Evolutionary conservation across 1,140 invertebrate genomes (phyloP).

Genomic region (Helicoverpa armigera): DNA sequence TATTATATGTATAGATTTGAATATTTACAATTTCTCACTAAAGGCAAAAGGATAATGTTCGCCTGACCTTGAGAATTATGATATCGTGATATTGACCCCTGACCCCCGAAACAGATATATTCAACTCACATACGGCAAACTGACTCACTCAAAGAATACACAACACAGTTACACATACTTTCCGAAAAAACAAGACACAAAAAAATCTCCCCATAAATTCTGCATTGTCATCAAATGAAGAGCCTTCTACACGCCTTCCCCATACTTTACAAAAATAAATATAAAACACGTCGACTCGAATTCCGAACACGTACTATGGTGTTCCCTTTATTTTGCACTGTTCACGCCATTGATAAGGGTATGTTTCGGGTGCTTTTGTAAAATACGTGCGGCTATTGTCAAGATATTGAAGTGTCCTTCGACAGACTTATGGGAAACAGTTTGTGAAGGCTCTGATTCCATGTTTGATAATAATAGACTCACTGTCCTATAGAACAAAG

Average conservation of each 20-base stretch:
- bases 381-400: background rate
- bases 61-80: no score
- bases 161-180: background rate
- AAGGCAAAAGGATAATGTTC: no score
- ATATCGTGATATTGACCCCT: no score
- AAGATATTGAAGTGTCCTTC: background rate
- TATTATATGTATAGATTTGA: no score
- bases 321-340: background rate
- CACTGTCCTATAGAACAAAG: background rate
- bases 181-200: background rate
- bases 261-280: constrained; percentile 5
- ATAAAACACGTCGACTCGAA: background rate
- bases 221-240: constrained; percentile 12
- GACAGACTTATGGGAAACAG: no score
- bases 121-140: no score
- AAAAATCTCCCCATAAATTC: background rate
- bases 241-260: background rate
- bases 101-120: no score
- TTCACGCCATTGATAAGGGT: constrained; percentile 21
- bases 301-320: background rate
- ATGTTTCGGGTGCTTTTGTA: background rate
- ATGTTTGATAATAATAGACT: no score
- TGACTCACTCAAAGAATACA: no score
- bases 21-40: no score
- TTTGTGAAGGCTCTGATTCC: no score